phyloP scores from a whole-genome alignment of 2,888 invertebrate species.

The Spodoptera exigua region DNA sequence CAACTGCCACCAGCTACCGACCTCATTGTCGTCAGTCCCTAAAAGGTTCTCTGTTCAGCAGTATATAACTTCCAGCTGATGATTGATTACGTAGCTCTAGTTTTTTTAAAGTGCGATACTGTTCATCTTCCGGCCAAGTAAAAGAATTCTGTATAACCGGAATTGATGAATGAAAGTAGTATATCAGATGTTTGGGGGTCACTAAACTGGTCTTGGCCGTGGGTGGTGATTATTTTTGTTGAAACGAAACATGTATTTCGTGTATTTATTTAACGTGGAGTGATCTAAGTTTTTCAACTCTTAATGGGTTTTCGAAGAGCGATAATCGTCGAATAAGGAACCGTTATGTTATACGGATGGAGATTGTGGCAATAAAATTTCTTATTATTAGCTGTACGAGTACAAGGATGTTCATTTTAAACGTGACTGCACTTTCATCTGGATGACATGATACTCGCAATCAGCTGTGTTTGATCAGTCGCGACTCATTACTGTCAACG shows the following conservation, averaged over 20 bases:
- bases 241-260: conserved; percentile 25
- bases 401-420: conserved; percentile 39
- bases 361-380: conserved; percentile 33
- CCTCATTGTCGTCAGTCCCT: too few species aligned
- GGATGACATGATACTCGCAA: conserved; percentile 27
- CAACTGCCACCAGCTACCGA: too few species aligned
- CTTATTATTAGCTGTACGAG: conserved; percentile 12
- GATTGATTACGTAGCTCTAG: background rate
- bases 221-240: conserved; percentile 20
- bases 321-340: too few species aligned
- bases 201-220: conserved; percentile 38
- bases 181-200: conserved; percentile 46
- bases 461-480: conserved; percentile 29
- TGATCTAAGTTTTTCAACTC: conserved; percentile 4
- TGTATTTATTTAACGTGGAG: conserved; percentile 13
- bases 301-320: too few species aligned
- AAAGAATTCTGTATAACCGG: conserved; percentile 27
- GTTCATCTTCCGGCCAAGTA: conserved; percentile 32
- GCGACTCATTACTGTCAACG: conserved; percentile 3
- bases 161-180: conserved; percentile 55
- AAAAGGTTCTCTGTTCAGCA: too few species aligned
- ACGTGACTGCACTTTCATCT: conserved; percentile 48
- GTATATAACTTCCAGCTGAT: too few species aligned
- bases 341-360: background rate
- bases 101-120: conserved; percentile 25